A percentile compares a stretch with the other conserved stretches of the same genome.
phyloP scores from a whole-genome alignment of 92 coral and sea anemone species.

The Ricordea florida region DNA sequence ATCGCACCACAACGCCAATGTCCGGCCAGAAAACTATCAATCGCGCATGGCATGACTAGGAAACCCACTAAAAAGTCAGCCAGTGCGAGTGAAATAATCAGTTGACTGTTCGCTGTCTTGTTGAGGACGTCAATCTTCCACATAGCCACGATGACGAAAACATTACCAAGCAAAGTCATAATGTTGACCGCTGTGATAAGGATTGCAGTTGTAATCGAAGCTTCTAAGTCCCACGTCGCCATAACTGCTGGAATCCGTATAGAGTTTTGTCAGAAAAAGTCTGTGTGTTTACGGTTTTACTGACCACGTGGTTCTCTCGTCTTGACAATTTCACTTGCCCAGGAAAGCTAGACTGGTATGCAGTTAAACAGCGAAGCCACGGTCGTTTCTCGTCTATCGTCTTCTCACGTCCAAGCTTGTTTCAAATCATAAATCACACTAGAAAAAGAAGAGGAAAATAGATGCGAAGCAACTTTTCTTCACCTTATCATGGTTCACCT shows the following conservation, averaged over 20 bases:
- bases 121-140: conserved; percentile 44
- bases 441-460: no score
- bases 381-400: no score
- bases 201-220: background rate
- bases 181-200: conserved; percentile 31
- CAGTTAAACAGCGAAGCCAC: no score
- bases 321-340: no score
- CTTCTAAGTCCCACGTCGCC: conserved; percentile 1
- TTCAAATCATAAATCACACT: no score
- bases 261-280: no score
- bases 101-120: conserved; percentile 56
- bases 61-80: conserved; percentile 81
- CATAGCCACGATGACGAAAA: conserved; percentile 54
- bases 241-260: conserved; percentile 3
- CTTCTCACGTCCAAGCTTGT: no score
- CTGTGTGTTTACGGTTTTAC: no score
- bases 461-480: no score
- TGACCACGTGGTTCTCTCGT: no score
- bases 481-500: no score
- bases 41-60: conserved; percentile 70
- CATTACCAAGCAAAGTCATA: conserved; percentile 62
- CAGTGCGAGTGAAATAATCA: conserved; percentile 56
- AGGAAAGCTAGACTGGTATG: no score
- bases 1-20: conserved; percentile 71
- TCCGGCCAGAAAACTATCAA: conserved; percentile 59